Evolutionary conservation across 2,113 vertebrate genomes (phyloP).

Genomic region (Gambusia affinis): DNA sequence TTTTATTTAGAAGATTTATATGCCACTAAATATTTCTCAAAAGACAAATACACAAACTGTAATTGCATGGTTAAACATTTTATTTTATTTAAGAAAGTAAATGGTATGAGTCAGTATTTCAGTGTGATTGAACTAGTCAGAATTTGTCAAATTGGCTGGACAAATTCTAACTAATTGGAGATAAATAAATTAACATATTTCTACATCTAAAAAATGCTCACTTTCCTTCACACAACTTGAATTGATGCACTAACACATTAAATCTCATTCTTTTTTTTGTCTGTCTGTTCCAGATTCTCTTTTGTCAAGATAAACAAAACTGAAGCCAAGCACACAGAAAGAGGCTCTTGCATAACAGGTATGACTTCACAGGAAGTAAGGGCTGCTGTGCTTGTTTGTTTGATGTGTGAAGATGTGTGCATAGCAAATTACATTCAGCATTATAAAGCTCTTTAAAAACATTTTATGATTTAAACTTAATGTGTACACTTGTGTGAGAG

Average conservation of each 20-base stretch:
- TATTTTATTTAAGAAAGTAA: too few relatives aligned
- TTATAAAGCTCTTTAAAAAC: neutral
- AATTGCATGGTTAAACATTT: neutral
- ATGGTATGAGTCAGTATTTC: neutral
- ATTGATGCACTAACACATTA: neutral
- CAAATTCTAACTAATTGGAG: too few relatives aligned
- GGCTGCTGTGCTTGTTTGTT: slow-evolving; percentile 28
- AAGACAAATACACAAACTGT: neutral
- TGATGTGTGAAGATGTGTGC: neutral
- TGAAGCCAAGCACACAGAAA: slow-evolving; percentile 26
- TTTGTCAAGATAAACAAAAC: slow-evolving; percentile 36
- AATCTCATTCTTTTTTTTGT: neutral
- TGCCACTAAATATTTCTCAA: neutral
- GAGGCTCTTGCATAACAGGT: slow-evolving; percentile 68
- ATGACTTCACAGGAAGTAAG: slow-evolving; percentile 74
- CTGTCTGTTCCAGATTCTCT: slow-evolving; percentile 20
- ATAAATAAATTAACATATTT: too few relatives aligned
- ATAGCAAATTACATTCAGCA: neutral
- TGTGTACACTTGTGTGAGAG: neutral
- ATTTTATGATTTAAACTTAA: neutral
- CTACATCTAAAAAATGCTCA: neutral
- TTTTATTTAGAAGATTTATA: neutral
- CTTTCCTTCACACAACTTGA: neutral
- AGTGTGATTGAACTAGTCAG: neutral
- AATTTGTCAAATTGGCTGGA: too few relatives aligned